Base-by-base conservation (phyloP, 2,888 invertebrate species). In the Hedya salicella region DNA sequence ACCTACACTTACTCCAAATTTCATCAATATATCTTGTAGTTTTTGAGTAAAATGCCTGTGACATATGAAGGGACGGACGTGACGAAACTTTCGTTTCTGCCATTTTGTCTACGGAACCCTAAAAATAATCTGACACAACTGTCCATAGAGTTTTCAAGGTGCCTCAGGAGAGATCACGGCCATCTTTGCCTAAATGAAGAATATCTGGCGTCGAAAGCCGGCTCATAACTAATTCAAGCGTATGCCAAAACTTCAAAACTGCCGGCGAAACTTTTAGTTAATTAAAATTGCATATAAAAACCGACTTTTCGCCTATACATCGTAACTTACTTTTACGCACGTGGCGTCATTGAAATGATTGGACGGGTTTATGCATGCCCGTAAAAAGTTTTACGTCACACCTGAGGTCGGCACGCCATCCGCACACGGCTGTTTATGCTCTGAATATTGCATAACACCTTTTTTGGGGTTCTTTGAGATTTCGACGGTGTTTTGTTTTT, bases 381-480 rank as follows among this genome's bases (percentile, higher is more conserved):
- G 68, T 68, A 68, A 68, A 68, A 65, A 65, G 39, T 68, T 68
- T 62, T 56, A 48, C 61, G 57, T 44, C 63, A 36, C 65, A 68
- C 68, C 60, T 65, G 65, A 57, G 68, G 60, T 50, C 65, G 62
- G 66, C 68, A n/a, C n/a, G 57, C 65, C 62, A 65, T 69, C 59
- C 63, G 69, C 68, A 48, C 62, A 48, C 59, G 59, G 59, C 66
- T 63, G 68, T 66, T 60, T 66, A 66, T 61, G 54, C 32, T 14
- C 61, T 66, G 61, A 66, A 66, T 66, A 66, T 66, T 66, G 66
- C 66, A 66, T 66, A 66, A 61, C 66, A 54, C 60, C 61, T 66
- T 66, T 65, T 65, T 65, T 21, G 40, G 53, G 60, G 64, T 44
- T 39, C 42, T 36, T 36, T 25, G 13, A 14, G 36, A 44, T 44